Base-by-base conservation (phyloP, 2,888 invertebrate genomes). In the Perithous albicinctus region DNA sequence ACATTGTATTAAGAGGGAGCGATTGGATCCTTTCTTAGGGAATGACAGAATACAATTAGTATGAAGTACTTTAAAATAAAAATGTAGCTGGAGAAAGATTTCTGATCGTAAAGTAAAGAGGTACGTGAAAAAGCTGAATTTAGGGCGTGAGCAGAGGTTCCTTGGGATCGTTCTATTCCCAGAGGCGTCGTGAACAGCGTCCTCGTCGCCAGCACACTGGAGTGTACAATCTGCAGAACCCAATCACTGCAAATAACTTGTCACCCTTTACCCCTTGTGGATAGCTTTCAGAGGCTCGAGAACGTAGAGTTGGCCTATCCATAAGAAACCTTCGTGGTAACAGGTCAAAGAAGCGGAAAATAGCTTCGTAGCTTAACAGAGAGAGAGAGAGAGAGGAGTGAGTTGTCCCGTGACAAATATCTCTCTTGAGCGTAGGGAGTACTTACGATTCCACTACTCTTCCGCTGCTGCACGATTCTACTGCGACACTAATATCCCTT, bases 181-280 rank as follows among this genome's bases (percentile, higher is more conserved):
- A 46, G 56, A 23, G 43, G 72, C 32, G 43, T 72, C 72, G 72
- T 72, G 46, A 46, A 43, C 32, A 26, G 41, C 46, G 20, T 23
- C 59, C 32, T 59, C 59, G 56, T 46, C 59, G 29, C 20, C 1
- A 6, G 23, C 38, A n/a, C 15, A 43, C 56, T 29, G 43, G 18
- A 20, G 75, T 18, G 66, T 38, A 18, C 23, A 41, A 59, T 32
- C 29, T 35, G 51, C 29, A 64, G 15, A 66, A 78, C 32, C 67
- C 66, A 73, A 78, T 78, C 69, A 67, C 61, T 63, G 69, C 74
- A 69, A 78, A 78, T 74, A 78, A 78, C 82, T 78, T 82, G 78
- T 82, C 78, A 78, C 61, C 48, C 56, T 46, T 70, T 64, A 56
- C 46, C 72, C 78, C 48, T 67, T 56, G 41, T 43, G 46, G 38